phyloP scores from a whole-genome alignment of 2,888 invertebrate species.

The Crematogaster levior region DNA sequence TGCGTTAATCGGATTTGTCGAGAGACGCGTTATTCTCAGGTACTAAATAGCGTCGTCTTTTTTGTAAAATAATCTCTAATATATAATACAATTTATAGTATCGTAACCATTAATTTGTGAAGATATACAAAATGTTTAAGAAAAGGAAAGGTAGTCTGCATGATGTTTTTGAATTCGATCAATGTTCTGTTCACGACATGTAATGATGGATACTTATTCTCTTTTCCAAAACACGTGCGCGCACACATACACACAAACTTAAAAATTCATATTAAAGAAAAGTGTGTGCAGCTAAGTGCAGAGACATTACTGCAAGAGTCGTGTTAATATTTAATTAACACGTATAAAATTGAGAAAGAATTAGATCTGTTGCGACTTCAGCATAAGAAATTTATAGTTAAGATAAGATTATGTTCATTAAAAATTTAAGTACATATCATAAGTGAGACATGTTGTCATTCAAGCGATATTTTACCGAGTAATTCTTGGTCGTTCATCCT shows the following conservation, averaged over 20 bases:
- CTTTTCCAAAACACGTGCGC: background rate
- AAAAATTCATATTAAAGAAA: conserved; percentile 5
- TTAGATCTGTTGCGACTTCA: background rate
- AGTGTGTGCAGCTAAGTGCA: background rate
- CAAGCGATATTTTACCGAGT: conserved; percentile 10
- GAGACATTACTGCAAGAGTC: background rate
- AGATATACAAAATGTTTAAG: background rate
- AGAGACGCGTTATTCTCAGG: background rate
- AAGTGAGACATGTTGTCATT: background rate
- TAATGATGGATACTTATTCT: background rate
- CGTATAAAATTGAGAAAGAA: background rate
- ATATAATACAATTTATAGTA: background rate
- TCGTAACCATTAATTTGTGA: background rate
- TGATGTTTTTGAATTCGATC: background rate
- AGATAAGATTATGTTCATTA: background rate
- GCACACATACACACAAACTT: background rate
- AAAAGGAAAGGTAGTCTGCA: background rate
- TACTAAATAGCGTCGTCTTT: background rate
- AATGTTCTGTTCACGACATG: background rate
- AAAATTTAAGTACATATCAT: conserved; percentile 13
- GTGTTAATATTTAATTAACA: background rate
- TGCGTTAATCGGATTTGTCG: conserved; percentile 18
- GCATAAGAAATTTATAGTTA: conserved; percentile 4
- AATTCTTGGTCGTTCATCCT: conserved; percentile 5
- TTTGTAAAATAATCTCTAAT: background rate